Evolutionary conservation across 2,113 vertebrate species (phyloP).

Genomic region (Machaerirhynchus nigripectus): DNA sequence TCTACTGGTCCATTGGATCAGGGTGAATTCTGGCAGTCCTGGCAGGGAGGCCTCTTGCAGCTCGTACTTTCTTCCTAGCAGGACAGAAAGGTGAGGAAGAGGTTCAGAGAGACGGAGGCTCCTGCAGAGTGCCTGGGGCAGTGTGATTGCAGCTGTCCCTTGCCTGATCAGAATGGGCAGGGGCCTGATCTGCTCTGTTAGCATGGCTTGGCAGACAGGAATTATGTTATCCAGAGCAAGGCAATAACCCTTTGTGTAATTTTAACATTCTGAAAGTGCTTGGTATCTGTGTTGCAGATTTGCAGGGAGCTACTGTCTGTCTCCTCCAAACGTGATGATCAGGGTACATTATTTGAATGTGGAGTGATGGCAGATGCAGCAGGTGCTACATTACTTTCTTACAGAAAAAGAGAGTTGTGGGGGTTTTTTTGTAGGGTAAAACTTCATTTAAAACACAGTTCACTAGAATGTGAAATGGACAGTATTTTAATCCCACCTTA

Average conservation of each 20-base stretch:
- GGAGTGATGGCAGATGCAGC: background rate
- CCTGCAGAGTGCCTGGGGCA: background rate
- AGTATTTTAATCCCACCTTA: background rate
- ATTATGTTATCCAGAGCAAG: background rate
- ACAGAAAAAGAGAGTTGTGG: background rate
- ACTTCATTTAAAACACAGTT: background rate
- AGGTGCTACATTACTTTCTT: background rate
- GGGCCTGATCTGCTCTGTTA: background rate
- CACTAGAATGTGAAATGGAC: background rate
- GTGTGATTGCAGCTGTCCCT: background rate
- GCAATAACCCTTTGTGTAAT: slow-evolving; percentile 9
- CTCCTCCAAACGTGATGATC: background rate
- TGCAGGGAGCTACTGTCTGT: background rate
- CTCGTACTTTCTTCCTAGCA: background rate
- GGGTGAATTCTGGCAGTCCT: background rate
- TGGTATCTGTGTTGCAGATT: background rate
- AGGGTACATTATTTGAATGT: background rate
- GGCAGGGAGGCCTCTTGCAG: background rate
- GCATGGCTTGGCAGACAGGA: background rate
- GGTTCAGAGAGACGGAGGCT: background rate
- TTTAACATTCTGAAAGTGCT: background rate
- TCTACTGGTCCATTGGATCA: background rate
- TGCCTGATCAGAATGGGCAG: background rate
- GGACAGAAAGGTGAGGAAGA: background rate
- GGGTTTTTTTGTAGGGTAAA: background rate